A percentile compares a stretch with the other conserved stretches of the same genome.
These are phyloP conservation scores for Sebastolobus alascanus DNA, from an alignment of 2,797 vertebrate species.

Conservation along the genomic window DNA sequence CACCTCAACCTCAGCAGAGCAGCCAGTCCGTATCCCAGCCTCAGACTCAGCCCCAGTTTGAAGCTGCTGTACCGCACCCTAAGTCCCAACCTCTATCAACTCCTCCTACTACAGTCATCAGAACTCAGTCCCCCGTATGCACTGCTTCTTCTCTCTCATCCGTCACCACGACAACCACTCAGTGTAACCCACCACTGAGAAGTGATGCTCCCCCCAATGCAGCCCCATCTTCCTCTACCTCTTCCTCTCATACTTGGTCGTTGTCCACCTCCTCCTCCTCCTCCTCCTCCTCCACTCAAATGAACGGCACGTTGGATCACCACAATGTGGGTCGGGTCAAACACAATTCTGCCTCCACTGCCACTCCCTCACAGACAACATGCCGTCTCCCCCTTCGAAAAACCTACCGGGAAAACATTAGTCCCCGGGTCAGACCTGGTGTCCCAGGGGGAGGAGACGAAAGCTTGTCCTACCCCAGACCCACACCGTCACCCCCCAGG, in stretches of 20 bases:
- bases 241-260: slow-evolving; percentile 74
- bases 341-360: slow-evolving; percentile 76
- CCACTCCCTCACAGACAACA: slow-evolving; percentile 79
- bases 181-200: slow-evolving; percentile 60
- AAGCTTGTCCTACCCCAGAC: slow-evolving; percentile 69
- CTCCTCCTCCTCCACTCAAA: slow-evolving; percentile 74
- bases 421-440: slow-evolving; percentile 82
- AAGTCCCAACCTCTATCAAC: slow-evolving; percentile 62
- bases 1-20: slow-evolving; percentile 79
- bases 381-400: slow-evolving; percentile 93
- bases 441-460: slow-evolving; percentile 81
- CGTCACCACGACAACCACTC: slow-evolving; percentile 67
- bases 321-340: slow-evolving; percentile 69
- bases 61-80: slow-evolving; percentile 70
- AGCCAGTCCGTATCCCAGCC: slow-evolving; percentile 79
- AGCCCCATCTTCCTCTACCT: slow-evolving; percentile 64
- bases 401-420: slow-evolving; percentile 92
- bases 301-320: slow-evolving; percentile 92
- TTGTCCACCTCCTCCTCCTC: slow-evolving; percentile 54
- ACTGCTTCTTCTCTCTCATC: slow-evolving; percentile 68
- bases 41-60: slow-evolving; percentile 62
- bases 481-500: slow-evolving; percentile 68
- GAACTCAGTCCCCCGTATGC: slow-evolving; percentile 77
- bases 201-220: slow-evolving; percentile 39
- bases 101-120: slow-evolving; percentile 77